Evolutionary conservation across 1,140 invertebrate species (phyloP).

Genomic region (Spodoptera litura): DNA sequence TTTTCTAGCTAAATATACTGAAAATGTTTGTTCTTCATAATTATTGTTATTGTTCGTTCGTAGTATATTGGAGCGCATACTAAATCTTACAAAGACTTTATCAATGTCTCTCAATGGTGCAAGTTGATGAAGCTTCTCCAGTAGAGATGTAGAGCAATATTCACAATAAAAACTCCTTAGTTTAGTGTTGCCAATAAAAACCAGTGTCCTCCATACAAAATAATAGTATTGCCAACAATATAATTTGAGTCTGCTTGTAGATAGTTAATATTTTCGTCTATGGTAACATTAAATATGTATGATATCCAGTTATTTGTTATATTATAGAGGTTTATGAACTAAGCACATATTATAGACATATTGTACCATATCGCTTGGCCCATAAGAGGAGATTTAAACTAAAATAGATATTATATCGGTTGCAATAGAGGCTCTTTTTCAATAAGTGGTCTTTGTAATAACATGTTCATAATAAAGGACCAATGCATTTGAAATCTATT

Average conservation of each 20-base stretch:
- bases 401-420: constrained; percentile 17
- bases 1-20: too few relatives aligned
- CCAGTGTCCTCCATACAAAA: constrained; percentile 47
- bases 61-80: constrained; percentile 36
- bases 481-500: constrained; percentile 42
- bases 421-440: constrained; percentile 38
- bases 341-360: constrained; percentile 43
- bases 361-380: constrained; percentile 45
- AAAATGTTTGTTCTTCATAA: too few relatives aligned
- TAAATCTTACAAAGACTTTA: constrained; percentile 13
- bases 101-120: background rate
- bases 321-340: constrained; percentile 43
- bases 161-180: constrained; percentile 20
- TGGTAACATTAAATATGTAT: constrained; percentile 37
- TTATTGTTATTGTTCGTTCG: background rate
- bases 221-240: constrained; percentile 51
- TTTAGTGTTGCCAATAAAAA: constrained; percentile 50
- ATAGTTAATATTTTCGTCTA: constrained; percentile 45
- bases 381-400: constrained; percentile 14
- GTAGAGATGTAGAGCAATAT: constrained; percentile 13
- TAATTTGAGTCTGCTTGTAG: constrained; percentile 39
- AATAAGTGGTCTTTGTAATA: constrained; percentile 26
- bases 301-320: constrained; percentile 46
- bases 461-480: constrained; percentile 40
- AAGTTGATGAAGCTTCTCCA: background rate